These are phyloP conservation scores for Erythrocercus mccallii DNA, from an alignment of 2,113 vertebrate genomes.

Conservation along the genomic window DNA sequence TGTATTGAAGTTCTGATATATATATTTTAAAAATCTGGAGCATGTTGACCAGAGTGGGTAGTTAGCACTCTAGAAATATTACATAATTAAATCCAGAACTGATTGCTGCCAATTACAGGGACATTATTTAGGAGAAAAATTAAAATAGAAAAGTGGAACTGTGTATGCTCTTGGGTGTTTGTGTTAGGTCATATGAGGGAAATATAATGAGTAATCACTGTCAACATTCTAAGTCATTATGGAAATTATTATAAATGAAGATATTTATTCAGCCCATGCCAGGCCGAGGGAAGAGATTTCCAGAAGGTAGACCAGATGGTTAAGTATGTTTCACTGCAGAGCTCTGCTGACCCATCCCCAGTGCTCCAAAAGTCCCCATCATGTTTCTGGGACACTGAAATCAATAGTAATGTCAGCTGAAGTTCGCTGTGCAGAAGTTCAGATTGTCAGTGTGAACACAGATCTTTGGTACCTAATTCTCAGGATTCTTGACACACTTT, in stretches of 20 bases:
- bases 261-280: constrained; percentile 12
- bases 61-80: neutral
- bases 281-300: constrained; percentile 1
- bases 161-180: neutral
- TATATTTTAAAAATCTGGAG: neutral
- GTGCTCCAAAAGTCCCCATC: neutral
- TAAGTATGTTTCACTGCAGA: constrained; percentile 19
- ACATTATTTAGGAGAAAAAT: neutral
- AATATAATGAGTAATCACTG: neutral
- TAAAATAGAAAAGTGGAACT: neutral
- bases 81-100: neutral
- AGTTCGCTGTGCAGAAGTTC: neutral
- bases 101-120: neutral
- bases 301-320: constrained; percentile 54
- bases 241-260: constrained; percentile 37
- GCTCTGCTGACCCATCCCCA: neutral
- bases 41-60: neutral
- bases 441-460: neutral
- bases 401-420: neutral
- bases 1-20: neutral
- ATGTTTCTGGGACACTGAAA: neutral
- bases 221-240: neutral
- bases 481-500: neutral
- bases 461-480: neutral
- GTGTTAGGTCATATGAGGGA: neutral